A percentile compares a stretch with the other conserved stretches of the same genome.
Conservation (phyloP, 35 echinoderm and acorn worm genomes). For the Ophioderma brevispina region DNA sequence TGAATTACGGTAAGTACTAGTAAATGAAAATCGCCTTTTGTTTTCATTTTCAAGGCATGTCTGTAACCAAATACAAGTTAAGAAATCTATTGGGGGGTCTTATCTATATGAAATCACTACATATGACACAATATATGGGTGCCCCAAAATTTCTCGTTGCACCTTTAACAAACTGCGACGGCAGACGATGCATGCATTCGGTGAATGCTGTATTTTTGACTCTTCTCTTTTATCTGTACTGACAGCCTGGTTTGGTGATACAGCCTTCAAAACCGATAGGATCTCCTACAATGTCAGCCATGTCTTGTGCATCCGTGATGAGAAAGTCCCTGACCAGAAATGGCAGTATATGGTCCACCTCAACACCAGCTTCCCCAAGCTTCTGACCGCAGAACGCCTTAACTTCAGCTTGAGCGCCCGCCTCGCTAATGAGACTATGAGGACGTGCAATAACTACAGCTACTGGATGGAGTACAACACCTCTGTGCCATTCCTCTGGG, state of each 20-base stretch:
- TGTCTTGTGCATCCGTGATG: constrained; percentile 32
- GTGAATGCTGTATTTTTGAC: too few relatives aligned
- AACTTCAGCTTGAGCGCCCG: constrained; percentile 22
- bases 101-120: too few relatives aligned
- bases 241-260: constrained; percentile 48
- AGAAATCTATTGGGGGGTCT: too few relatives aligned
- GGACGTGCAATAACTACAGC: constrained; percentile 36
- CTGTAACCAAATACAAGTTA: too few relatives aligned
- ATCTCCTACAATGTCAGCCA: constrained; percentile 40
- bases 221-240: too few relatives aligned
- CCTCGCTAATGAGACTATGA: constrained; percentile 22
- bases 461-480: constrained; percentile 58
- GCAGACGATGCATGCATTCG: too few relatives aligned
- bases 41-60: too few relatives aligned
- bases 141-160: too few relatives aligned
- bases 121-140: too few relatives aligned
- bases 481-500: constrained; percentile 50
- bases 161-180: too few relatives aligned
- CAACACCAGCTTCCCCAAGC: constrained; percentile 30
- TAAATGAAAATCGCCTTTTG: too few relatives aligned
- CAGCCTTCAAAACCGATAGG: neutral
- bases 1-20: too few relatives aligned
- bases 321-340: constrained; percentile 11
- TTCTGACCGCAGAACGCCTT: neutral
- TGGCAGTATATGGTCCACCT: constrained; percentile 10